Conservation (phyloP, 2,888 invertebrate species). For the Limnephilus rhombicus region DNA sequence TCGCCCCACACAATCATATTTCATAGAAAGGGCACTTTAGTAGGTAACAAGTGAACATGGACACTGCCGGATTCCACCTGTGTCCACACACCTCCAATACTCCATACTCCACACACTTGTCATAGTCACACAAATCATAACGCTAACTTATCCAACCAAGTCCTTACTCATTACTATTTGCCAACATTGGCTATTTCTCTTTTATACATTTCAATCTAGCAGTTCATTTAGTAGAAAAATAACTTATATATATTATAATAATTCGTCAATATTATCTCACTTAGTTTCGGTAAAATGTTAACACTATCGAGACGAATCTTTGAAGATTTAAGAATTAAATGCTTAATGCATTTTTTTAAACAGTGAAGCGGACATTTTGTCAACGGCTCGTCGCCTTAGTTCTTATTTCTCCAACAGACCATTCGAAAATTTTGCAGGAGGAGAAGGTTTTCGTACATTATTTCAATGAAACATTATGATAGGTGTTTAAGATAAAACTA, state of each 20-base stretch:
- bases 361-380: background rate
- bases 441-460: too few species aligned
- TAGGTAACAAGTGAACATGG: conserved; percentile 60
- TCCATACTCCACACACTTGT: background rate
- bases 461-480: too few species aligned
- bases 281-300: conserved; percentile 43
- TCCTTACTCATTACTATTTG: conserved; percentile 7
- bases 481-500: too few species aligned
- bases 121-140: conserved; percentile 4
- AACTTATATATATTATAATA: conserved; percentile 46
- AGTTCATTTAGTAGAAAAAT: conserved; percentile 60
- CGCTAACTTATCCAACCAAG: background rate
- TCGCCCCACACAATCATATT: conserved; percentile 52
- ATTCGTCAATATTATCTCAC: conserved; percentile 60
- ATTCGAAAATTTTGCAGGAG: too few species aligned
- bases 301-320: conserved; percentile 11
- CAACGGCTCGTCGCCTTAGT: background rate
- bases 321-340: background rate
- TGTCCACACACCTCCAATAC: conserved; percentile 47
- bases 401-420: too few species aligned
- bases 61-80: conserved; percentile 46
- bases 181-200: conserved; percentile 5
- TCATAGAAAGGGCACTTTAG: conserved; percentile 48
- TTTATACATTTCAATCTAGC: conserved; percentile 49
- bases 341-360: background rate